phyloP scores from a whole-genome alignment of 2,113 vertebrate species.

The Atlantisia rogersi region DNA sequence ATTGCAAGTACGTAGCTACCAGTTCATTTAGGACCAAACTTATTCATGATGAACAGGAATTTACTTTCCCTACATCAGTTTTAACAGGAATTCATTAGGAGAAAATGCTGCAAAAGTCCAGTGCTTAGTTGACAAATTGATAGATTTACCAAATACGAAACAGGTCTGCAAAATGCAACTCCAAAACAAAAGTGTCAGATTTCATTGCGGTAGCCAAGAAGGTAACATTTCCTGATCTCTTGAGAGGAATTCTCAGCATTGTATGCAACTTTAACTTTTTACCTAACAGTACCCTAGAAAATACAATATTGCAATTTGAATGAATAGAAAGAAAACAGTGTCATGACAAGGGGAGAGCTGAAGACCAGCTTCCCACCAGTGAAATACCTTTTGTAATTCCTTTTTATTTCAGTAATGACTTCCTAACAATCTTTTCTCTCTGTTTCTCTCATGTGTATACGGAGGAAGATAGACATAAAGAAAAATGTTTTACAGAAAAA shows the following conservation, averaged over 20 bases:
- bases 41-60: not conserved
- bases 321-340: not conserved
- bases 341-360: not conserved
- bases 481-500: constrained; percentile 19
- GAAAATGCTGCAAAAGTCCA: not conserved
- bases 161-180: not conserved
- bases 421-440: not conserved
- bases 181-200: constrained; percentile 28
- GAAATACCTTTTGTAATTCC: not conserved
- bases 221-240: constrained; percentile 29
- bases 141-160: not conserved
- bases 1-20: not conserved
- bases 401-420: constrained; percentile 8
- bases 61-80: not conserved
- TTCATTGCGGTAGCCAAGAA: constrained; percentile 38
- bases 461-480: constrained; percentile 34
- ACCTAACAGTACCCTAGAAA: constrained; percentile 25
- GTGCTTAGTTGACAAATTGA: not conserved
- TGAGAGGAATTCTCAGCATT: not conserved
- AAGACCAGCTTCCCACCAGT: not conserved
- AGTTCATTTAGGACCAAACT: not conserved
- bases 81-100: not conserved
- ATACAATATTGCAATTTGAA: not conserved
- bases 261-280: not conserved
- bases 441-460: constrained; percentile 8